Percentiles rank a stretch among this genome's conserved stretches.
Conservation (phyloP, 2,797 vertebrate genomes). For the Macropodus opercularis region DNA sequence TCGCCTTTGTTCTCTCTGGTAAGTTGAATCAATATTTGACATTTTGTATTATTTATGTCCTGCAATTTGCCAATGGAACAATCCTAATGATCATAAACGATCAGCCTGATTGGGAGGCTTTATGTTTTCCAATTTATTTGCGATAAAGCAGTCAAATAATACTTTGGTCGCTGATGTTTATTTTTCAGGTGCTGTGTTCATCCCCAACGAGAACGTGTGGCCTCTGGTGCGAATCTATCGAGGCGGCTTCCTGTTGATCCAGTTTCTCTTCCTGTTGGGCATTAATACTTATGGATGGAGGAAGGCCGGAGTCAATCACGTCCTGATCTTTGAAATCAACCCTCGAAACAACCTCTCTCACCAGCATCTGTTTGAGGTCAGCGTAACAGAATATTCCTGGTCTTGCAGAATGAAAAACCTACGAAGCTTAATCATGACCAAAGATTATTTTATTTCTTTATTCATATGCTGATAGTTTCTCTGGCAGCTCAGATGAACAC, state of each 20-base stretch:
- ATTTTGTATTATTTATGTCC: conserved; percentile 18
- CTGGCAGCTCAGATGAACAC: too few species aligned
- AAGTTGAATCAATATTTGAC: conserved; percentile 16
- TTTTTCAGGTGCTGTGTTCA: conserved; percentile 82
- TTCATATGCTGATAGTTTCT: too few species aligned
- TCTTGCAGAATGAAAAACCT: neutral
- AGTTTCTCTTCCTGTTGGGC: conserved; percentile 98
- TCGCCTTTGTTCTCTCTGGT: conserved; percentile 91
- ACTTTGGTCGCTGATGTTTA: neutral
- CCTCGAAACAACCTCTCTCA: conserved; percentile 97
- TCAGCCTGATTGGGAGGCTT: neutral
- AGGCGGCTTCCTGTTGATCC: conserved; percentile 96
- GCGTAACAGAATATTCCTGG: conserved; percentile 5
- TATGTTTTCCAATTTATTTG: neutral
- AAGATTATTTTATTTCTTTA: too few species aligned
- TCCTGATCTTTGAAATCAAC: conserved; percentile 98
- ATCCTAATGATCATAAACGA: neutral
- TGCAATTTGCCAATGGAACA: conserved; percentile 9
- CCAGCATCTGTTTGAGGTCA: conserved; percentile 98
- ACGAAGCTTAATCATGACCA: too few species aligned
- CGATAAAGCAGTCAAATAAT: neutral
- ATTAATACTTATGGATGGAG: conserved; percentile 99
- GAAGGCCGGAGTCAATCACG: conserved; percentile 97
- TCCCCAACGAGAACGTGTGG: conserved; percentile 84
- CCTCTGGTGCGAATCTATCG: conserved; percentile 96